Evolutionary conservation across 2,797 vertebrate species (phyloP), one percentile per base, ranked within the genome.

Genomic region (Pangasius macronema): DNA sequence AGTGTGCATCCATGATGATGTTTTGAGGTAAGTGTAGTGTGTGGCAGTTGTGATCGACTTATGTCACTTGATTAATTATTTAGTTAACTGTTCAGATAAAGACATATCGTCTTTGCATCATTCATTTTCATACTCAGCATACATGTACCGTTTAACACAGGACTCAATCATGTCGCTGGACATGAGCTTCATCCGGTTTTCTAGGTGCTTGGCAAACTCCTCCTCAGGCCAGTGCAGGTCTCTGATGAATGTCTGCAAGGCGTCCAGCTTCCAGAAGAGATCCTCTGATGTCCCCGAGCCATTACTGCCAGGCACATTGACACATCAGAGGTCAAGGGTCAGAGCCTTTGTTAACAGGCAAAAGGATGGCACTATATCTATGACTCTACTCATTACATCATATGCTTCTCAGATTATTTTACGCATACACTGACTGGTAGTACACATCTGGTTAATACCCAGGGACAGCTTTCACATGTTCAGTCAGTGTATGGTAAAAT

Each of bases 121-220:
- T 83, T 79, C 51, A 33, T 70, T 55, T 39, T 51, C 24, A 70
- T 65, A 61, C 30, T 63, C 73, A 39, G n/a, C 14, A 61, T 57
- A 51, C 82, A 92, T 93, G 16, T 91, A 99, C 99, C 99, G 97
- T 93, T 99, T 99, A 92, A 99, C 99, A 87, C 98, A 99, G 91
- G 97, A 99, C 93, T 99, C 98, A 1, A 99, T 99, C 99, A 99
- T 99, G 95, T 99, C 98, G 92, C 98, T 99, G 0, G 98, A 98
- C 98, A 99, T 99, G 85, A 99, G 96, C 94, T 98, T 96, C 90
- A 99, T 96, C 90, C 98, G 97, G 90, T 97, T 98, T 92, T 99
- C 98, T 13, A 99, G 95, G 93, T 99, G 98, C 89, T 99, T 99
- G 91, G 97, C 98, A 90, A 99, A 99, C 94, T 99, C 98, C 83